Conservation (phyloP, 1,140 invertebrate genomes). For the Chrysoperla carnea region DNA sequence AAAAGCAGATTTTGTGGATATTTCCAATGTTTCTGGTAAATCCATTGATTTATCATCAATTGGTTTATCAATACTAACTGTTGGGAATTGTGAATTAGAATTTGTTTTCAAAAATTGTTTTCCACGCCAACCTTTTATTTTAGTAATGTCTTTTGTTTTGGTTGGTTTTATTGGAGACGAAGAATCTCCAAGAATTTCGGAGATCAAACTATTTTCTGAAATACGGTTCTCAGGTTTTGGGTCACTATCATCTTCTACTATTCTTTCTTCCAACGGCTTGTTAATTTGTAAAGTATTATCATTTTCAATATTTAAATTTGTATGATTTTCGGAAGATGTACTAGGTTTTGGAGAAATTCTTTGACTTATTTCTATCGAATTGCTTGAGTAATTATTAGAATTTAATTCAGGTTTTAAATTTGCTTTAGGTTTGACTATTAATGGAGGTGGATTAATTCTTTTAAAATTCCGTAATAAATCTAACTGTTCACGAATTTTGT, state of each 20-base stretch:
- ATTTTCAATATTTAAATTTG: neutral
- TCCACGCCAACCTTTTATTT: constrained; percentile 1
- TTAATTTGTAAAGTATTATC: neutral
- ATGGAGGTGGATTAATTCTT: no score
- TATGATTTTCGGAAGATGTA: neutral
- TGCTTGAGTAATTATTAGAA: neutral
- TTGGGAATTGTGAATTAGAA: neutral
- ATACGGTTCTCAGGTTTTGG: neutral
- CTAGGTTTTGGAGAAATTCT: neutral
- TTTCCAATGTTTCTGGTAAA: neutral
- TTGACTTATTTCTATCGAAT: neutral
- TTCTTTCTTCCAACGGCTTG: neutral
- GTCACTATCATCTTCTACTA: neutral
- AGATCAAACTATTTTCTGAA: neutral
- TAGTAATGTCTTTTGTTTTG: constrained; percentile 1
- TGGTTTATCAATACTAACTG: neutral
- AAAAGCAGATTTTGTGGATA: constrained; percentile 13
- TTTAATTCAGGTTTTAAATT: neutral
- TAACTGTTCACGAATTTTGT: constrained; percentile 1
- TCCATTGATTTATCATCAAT: neutral
- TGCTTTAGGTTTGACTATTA: neutral
- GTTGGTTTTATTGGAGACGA: neutral
- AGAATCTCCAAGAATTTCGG: neutral
- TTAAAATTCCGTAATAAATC: constrained; percentile 1
- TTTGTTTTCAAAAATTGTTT: neutral